Base-by-base conservation (phyloP, 2,797 vertebrate species). In the Artibeus lituratus region DNA sequence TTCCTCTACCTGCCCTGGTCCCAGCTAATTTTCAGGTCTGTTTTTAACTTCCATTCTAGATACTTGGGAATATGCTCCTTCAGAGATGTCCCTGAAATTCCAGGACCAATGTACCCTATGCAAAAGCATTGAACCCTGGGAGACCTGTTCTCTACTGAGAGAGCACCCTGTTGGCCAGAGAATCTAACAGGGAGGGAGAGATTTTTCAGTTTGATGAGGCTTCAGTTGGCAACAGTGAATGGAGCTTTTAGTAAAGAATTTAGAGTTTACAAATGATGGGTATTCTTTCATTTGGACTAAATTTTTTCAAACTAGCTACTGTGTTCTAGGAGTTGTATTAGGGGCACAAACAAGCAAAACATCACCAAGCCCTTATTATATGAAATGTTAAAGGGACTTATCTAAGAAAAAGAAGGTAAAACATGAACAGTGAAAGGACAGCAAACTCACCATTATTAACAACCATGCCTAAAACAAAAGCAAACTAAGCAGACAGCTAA, bases 1-100 rank as follows among this genome's bases (percentile, higher is more conserved):
- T 49, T 29, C 5, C 86, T 10, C 22, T 39, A 62, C 19, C 16
- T 91, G 82, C 49, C 7, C 59, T 82, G 21, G 73, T 14, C 26
- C 14, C 19, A 80, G n/a, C 14, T 22, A 72, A 57, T 73, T 22
- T 8, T 21, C 21, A 67, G 16, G 11, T 67, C 10, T 65, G 3
- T 39, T 82, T 35, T 81, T 77, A 77, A 83, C 10, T 73, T 82
- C 14, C 39, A 53, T 57, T 86, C 49, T 83, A 59, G 39, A 76
- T 24, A 32, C 26, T 72, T 69, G 6, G 29, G 16, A 42, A 14
- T 53, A 26, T 15, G 8, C 11, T 24, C 26, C 26, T 55, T 94
- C 16, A 73, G 10, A 73, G 77, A 49, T 21, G 1, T 65, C 19
- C 4, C 80, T 77, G 29, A 96, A 77, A 91, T 44, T 44, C 3